phyloP scores from a whole-genome alignment of 2,888 invertebrate species.

The Adela reaumurella region DNA sequence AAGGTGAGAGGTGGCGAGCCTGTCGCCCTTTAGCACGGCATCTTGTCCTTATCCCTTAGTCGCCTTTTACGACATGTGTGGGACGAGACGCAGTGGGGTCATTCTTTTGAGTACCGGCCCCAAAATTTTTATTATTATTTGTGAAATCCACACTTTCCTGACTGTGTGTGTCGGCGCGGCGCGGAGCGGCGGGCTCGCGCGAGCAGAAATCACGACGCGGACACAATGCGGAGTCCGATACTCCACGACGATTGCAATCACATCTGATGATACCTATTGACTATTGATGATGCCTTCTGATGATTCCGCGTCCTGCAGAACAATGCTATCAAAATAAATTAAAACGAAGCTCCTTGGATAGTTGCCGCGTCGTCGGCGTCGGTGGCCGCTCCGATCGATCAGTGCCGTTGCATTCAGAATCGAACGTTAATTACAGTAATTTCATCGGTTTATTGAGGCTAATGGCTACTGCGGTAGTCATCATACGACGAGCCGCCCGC shows the following conservation, averaged over 20 bases:
- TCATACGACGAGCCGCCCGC: too few relatives aligned
- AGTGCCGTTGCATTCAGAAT: slow-evolving; percentile 44
- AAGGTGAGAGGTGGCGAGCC: too few relatives aligned
- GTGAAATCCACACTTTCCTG: too few relatives aligned
- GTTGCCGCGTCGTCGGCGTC: slow-evolving; percentile 12
- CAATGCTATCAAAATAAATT: neutral
- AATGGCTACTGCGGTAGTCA: slow-evolving; percentile 21
- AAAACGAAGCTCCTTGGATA: slow-evolving; percentile 31
- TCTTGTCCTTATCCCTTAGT: too few relatives aligned
- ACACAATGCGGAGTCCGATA: neutral
- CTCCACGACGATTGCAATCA: neutral
- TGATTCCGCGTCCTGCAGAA: neutral
- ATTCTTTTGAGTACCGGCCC: too few relatives aligned
- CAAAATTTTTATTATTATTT: too few relatives aligned
- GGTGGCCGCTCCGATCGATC: slow-evolving; percentile 44
- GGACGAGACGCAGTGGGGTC: too few relatives aligned
- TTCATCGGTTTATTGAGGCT: slow-evolving; percentile 40
- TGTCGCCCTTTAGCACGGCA: too few relatives aligned
- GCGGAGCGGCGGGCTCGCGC: too few relatives aligned
- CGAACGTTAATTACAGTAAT: slow-evolving; percentile 43
- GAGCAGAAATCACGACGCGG: neutral
- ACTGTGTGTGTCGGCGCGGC: too few relatives aligned
- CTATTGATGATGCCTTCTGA: neutral
- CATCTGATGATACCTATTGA: neutral
- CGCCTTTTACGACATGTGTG: too few relatives aligned